A percentile compares a stretch with the other conserved stretches of the same genome.
These are phyloP conservation scores for Hydrophis major DNA, from an alignment of 2,797 vertebrate species.

Conservation along the genomic window DNA sequence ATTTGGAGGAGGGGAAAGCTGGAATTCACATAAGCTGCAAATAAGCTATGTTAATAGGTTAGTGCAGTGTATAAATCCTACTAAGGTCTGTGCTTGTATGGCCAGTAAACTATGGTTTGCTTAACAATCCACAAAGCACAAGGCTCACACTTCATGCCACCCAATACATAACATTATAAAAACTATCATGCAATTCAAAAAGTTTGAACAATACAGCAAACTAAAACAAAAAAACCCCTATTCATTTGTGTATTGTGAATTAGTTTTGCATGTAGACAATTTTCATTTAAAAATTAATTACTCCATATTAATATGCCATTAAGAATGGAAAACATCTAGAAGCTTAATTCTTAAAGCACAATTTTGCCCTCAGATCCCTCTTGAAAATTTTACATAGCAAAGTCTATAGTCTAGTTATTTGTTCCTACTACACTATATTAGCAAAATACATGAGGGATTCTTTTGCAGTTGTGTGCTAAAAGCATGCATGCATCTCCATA, in stretches of 20 bases:
- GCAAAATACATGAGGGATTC: background rate
- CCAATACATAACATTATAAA: background rate
- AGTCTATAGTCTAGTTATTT: background rate
- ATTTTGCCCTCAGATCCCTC: background rate
- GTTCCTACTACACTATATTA: background rate
- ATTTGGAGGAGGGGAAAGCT: background rate
- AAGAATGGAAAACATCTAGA: background rate
- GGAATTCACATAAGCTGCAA: background rate
- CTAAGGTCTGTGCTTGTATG: background rate
- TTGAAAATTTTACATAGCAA: background rate
- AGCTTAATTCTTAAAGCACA: background rate
- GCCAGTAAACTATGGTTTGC: background rate
- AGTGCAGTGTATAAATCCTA: background rate
- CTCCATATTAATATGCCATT: background rate
- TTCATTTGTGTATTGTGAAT: background rate
- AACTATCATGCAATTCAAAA: background rate
- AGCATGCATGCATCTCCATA: background rate
- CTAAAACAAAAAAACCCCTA: background rate
- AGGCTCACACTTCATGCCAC: background rate
- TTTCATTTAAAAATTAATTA: background rate
- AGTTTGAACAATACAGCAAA: background rate
- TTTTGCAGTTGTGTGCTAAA: background rate
- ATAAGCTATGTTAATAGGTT: background rate
- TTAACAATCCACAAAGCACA: background rate
- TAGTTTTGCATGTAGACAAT: background rate